Percentiles rank a stretch among this genome's conserved stretches.
phyloP scores from a whole-genome alignment of 2,113 vertebrate species.

The Burhinus bistriatus region DNA sequence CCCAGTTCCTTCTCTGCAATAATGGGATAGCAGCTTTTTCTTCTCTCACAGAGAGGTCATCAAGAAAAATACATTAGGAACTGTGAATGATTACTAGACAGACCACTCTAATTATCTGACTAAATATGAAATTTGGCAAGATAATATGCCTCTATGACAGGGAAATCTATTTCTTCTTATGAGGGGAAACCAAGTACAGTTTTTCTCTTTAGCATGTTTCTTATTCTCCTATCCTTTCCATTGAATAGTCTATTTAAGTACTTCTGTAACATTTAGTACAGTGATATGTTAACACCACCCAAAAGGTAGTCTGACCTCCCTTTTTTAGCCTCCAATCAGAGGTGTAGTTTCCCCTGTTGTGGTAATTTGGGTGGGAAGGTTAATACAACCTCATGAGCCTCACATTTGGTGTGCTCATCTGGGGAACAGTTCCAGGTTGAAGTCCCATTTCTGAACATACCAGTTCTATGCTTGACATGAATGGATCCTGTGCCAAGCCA shows the following conservation, averaged over 20 bases:
- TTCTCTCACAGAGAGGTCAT: background rate
- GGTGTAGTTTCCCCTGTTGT: background rate
- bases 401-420: background rate
- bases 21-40: background rate
- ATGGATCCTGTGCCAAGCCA: background rate
- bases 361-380: background rate
- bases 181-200: background rate
- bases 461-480: background rate
- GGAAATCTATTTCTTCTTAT: background rate
- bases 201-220: background rate
- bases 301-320: background rate
- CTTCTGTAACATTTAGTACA: background rate
- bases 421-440: background rate
- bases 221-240: background rate
- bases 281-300: background rate
- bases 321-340: background rate
- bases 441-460: background rate
- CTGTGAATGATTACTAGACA: background rate
- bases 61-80: background rate
- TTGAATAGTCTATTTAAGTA: background rate
- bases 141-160: background rate
- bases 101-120: background rate
- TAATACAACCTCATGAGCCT: background rate
- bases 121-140: background rate
- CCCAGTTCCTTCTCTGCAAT: background rate